Evolutionary conservation across 2,888 invertebrate genomes (phyloP).

Genomic region (Quadroppia sp.): DNA sequence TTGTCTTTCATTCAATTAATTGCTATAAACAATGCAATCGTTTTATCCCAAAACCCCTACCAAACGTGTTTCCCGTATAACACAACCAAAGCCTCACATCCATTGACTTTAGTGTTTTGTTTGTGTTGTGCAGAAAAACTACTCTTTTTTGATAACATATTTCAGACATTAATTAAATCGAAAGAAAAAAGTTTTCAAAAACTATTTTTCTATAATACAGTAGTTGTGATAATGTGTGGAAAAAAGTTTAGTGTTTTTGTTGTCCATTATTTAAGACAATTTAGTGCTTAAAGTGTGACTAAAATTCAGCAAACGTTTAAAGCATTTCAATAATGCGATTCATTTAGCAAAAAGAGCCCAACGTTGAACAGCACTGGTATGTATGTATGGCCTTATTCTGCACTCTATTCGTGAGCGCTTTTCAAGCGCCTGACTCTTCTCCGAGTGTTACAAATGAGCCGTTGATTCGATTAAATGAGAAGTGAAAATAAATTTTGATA

Average conservation of each 20-base stretch:
- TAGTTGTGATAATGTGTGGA: too few relatives aligned
- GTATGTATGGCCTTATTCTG: background rate
- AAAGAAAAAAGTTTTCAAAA: too few relatives aligned
- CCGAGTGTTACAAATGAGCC: conserved; percentile 22
- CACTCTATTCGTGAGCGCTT: background rate
- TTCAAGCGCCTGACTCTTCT: conserved; percentile 1
- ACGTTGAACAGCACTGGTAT: background rate
- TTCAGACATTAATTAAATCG: too few relatives aligned
- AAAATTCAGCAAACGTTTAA: background rate
- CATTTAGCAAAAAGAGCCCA: background rate
- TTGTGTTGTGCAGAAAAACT: too few relatives aligned
- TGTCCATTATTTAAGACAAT: conserved; percentile 19
- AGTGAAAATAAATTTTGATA: conserved; percentile 32
- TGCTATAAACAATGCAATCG: too few relatives aligned
- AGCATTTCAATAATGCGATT: conserved; percentile 21
- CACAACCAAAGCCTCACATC: too few relatives aligned
- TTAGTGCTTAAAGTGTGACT: conserved; percentile 4
- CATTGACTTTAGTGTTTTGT: too few relatives aligned
- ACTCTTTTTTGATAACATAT: too few relatives aligned
- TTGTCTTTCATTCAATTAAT: too few relatives aligned
- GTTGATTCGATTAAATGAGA: conserved; percentile 33
- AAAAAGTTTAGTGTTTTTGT: background rate
- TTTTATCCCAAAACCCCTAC: too few relatives aligned
- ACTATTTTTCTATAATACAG: too few relatives aligned
- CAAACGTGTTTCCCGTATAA: too few relatives aligned